Evolutionary conservation across 2,113 vertebrate species (phyloP).

Genomic region (Acrocephalus kingi): DNA sequence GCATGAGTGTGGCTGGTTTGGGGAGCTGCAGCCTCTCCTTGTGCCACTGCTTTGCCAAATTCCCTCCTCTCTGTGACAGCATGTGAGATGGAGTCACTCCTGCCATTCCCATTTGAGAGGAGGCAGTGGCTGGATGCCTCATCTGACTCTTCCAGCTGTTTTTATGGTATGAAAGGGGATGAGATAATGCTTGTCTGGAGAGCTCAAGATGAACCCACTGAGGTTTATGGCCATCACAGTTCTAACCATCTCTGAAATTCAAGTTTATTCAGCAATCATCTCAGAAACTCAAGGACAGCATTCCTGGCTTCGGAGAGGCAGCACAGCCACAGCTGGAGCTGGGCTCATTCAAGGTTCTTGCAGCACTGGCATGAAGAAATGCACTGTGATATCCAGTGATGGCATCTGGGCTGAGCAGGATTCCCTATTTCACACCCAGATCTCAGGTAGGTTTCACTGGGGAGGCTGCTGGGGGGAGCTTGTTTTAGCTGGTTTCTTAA

Average conservation of each 20-base stretch:
- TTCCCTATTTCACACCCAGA: neutral
- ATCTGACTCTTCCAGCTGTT: neutral
- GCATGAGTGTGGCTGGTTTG: neutral
- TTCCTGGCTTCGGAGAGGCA: neutral
- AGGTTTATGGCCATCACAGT: neutral
- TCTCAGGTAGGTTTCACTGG: neutral
- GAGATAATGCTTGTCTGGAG: neutral
- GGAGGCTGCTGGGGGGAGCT: neutral
- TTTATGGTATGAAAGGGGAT: neutral
- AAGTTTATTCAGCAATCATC: neutral
- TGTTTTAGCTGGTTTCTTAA: neutral
- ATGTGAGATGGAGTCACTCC: neutral
- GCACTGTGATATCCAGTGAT: neutral
- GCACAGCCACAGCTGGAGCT: fast-evolving
- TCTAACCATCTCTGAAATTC: neutral
- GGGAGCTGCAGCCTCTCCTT: neutral
- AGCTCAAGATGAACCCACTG: neutral
- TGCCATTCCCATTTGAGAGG: fast-evolving
- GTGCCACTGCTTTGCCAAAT: neutral
- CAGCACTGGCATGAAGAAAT: neutral
- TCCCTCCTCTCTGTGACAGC: neutral
- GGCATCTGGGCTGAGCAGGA: neutral
- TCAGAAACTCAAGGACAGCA: neutral
- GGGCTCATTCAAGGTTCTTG: neutral
- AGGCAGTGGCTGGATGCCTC: neutral